Percentiles rank a stretch among this genome's conserved stretches.
Evolutionary conservation across 2,113 vertebrate species (phyloP).

Genomic region (Neoarius graeffei): DNA sequence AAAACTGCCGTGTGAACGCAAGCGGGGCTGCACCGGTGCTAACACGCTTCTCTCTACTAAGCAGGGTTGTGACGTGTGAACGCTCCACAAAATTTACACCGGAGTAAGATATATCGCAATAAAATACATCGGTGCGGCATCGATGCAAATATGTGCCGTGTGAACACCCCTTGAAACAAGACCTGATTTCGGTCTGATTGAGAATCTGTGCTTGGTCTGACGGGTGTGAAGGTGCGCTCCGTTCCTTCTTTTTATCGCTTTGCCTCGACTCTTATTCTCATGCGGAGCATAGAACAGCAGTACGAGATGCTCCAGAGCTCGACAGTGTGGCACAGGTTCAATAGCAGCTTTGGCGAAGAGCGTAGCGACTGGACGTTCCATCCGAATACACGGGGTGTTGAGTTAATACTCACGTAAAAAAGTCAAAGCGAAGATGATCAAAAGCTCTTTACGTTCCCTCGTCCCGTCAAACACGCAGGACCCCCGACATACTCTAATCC

Average conservation of each 20-base stretch:
- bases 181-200: background rate
- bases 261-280: background rate
- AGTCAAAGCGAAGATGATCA: conserved; percentile 6
- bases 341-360: background rate
- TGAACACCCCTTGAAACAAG: no score
- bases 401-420: background rate
- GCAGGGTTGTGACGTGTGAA: no score
- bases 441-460: background rate
- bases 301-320: background rate
- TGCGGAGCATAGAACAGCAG: background rate
- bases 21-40: no score
- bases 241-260: background rate
- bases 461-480: background rate
- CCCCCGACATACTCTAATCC: background rate
- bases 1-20: no score
- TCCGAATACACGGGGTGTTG: background rate
- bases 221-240: background rate
- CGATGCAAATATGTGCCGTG: no score
- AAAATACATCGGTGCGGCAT: no score
- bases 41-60: no score
- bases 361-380: background rate
- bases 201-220: background rate
- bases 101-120: no score
- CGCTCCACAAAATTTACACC: no score
- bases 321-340: background rate